phyloP scores from a whole-genome alignment of 2,113 vertebrate genomes.

The Hemiscyllium ocellatum region DNA sequence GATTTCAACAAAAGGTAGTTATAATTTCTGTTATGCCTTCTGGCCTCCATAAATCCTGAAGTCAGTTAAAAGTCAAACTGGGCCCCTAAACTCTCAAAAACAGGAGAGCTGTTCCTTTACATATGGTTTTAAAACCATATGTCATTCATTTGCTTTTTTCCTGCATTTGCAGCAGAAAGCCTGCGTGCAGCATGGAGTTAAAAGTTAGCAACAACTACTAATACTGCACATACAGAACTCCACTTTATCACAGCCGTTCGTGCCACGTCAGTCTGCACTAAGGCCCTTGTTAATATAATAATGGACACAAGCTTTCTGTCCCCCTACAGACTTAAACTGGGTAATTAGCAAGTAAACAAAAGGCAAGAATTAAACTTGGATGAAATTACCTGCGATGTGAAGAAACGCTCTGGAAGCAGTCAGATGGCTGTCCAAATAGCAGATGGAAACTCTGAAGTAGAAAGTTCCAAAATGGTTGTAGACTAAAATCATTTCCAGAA shows the following conservation, averaged over 20 bases:
- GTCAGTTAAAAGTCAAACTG: conserved; percentile 35
- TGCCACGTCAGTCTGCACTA: conserved; percentile 73
- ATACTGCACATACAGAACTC: neutral
- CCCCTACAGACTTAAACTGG: conserved; percentile 51
- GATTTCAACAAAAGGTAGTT: conserved; percentile 40
- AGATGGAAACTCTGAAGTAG: conserved; percentile 44
- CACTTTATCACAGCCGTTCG: conserved; percentile 49
- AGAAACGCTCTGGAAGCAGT: conserved; percentile 43
- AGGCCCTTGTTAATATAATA: conserved; percentile 59
- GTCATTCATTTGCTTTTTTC: conserved; percentile 43
- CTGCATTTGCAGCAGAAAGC: conserved; percentile 47
- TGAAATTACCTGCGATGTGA: conserved; percentile 50
- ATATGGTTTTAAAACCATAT: conserved; percentile 4
- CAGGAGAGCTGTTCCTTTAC: neutral
- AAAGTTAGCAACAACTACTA: conserved; percentile 13
- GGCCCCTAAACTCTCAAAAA: conserved; percentile 22
- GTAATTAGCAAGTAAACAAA: conserved; percentile 50
- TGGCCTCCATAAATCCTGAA: conserved; percentile 34
- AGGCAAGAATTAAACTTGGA: conserved; percentile 51
- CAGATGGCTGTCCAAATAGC: conserved; percentile 36
- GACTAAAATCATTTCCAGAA: conserved; percentile 64
- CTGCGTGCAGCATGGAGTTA: conserved; percentile 1
- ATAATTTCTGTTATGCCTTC: conserved; percentile 35
- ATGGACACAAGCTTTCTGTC: conserved; percentile 65
- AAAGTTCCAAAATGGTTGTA: conserved; percentile 52